Conservation (phyloP, 2,113 vertebrate genomes). For the Mustelus asterias region DNA sequence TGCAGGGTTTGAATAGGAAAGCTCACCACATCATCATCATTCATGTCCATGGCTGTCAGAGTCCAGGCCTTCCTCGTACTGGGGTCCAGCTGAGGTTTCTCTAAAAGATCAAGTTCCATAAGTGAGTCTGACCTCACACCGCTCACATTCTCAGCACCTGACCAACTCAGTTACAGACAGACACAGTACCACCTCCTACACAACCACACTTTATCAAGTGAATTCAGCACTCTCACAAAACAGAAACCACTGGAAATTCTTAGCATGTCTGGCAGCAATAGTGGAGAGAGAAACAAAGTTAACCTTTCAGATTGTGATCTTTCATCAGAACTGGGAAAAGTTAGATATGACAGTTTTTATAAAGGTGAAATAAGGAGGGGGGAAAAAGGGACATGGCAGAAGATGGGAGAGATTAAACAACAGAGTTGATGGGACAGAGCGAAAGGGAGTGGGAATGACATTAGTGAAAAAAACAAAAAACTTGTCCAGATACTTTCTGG, state of each 20-base stretch:
- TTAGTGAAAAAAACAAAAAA: neutral
- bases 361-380: neutral
- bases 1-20: neutral
- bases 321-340: neutral
- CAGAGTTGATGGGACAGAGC: neutral
- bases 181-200: neutral
- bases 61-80: constrained; percentile 76
- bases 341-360: neutral
- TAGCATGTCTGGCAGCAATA: neutral
- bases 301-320: neutral
- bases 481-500: neutral
- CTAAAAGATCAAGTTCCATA: constrained; percentile 45
- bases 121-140: neutral
- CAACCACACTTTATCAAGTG: neutral
- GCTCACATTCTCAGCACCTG: neutral
- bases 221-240: neutral
- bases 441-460: neutral
- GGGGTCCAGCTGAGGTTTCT: constrained; percentile 75
- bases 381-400: neutral
- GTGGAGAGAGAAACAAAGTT: neutral
- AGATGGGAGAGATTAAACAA: neutral
- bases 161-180: neutral
- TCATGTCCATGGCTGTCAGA: constrained; percentile 80
- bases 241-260: neutral
- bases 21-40: constrained; percentile 80